Conservation (phyloP, 2,113 vertebrate species). For the Hirundichthys speculiger region DNA sequence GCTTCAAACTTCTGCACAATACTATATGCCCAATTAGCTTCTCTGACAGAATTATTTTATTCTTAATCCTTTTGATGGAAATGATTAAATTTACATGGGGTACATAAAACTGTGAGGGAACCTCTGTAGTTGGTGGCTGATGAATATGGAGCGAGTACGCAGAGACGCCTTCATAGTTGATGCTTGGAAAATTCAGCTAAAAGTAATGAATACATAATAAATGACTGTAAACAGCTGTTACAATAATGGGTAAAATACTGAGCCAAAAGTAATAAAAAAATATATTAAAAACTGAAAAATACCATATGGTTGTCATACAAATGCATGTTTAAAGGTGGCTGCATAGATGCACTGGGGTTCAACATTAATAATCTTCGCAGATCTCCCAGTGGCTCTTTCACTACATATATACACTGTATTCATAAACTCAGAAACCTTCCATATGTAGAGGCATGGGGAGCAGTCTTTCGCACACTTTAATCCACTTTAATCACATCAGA, state of each 20-base stretch:
- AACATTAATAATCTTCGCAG: conserved; percentile 31
- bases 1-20: no score
- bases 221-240: not conserved
- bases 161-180: not conserved
- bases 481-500: conserved; percentile 68
- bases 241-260: not conserved
- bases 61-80: no score
- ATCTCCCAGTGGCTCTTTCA: conserved; percentile 16
- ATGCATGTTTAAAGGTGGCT: not conserved
- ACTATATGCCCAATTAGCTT: no score
- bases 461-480: conserved; percentile 62
- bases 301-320: not conserved
- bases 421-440: conserved; percentile 55
- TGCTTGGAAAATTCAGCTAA: not conserved
- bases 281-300: rapidly evolving
- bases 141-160: not conserved
- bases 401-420: conserved; percentile 31
- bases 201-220: not conserved
- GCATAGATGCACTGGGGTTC: conserved; percentile 22
- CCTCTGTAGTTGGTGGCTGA: not conserved
- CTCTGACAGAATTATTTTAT: no score
- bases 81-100: not conserved
- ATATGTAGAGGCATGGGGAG: conserved; percentile 31
- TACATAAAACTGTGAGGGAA: not conserved
- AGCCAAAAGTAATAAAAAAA: not conserved